Conservation (phyloP, 2,797 vertebrate genomes). For the Arremon aurantiirostris region DNA sequence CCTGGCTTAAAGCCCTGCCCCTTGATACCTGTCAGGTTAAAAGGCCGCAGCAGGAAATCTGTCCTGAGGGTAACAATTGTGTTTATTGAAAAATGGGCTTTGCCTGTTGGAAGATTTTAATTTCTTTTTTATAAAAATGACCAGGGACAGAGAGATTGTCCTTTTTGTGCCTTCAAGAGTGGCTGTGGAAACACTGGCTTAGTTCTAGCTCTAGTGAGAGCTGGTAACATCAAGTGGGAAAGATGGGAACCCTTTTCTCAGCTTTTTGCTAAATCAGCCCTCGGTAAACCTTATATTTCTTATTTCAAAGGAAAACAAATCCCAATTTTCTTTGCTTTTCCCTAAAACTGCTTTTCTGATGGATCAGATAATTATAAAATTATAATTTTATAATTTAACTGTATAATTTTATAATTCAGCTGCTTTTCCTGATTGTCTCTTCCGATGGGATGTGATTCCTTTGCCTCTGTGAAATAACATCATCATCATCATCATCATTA, state of each 20-base stretch:
- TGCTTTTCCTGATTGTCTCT: not conserved
- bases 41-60: not conserved
- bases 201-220: not conserved
- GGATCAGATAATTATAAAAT: not conserved
- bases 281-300: not conserved
- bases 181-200: not conserved
- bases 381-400: not conserved
- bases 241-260: not conserved
- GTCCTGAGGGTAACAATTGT: not conserved
- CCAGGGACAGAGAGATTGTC: accelerated
- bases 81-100: not conserved
- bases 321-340: not conserved
- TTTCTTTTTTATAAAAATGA: not conserved
- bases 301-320: not conserved
- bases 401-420: too few relatives aligned
- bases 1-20: not conserved
- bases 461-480: not conserved
- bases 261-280: not conserved
- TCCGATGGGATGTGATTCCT: not conserved
- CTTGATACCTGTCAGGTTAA: not conserved
- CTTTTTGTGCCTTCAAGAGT: not conserved
- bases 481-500: too few relatives aligned
- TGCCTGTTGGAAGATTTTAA: not conserved
- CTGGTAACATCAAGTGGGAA: not conserved
- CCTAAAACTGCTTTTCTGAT: not conserved